phyloP scores from a whole-genome alignment of 1,140 invertebrate species.

The Philaenus spumarius region DNA sequence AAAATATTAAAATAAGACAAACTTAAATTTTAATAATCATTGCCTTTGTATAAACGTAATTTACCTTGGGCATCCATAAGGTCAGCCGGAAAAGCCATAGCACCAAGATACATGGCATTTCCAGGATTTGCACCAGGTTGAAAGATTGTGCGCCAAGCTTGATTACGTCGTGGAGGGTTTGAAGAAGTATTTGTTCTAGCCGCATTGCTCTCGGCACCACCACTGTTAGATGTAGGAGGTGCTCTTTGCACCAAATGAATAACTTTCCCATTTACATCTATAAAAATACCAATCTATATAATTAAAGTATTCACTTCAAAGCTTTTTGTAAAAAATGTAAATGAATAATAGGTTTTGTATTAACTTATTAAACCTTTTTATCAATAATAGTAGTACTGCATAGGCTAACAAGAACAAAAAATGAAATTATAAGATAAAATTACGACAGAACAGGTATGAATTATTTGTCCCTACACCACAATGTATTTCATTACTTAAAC shows the following conservation, averaged over 20 bases:
- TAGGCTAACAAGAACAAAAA: too few species aligned
- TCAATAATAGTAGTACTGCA: too few species aligned
- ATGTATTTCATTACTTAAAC: too few species aligned
- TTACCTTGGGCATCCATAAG: constrained; percentile 47
- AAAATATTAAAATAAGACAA: not conserved
- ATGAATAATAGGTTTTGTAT: too few species aligned
- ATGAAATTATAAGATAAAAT: too few species aligned
- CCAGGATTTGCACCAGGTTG: constrained; percentile 31
- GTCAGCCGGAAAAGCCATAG: constrained; percentile 53
- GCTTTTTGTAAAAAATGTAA: too few species aligned
- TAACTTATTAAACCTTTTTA: too few species aligned
- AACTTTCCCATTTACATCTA: constrained; percentile 88
- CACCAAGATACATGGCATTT: constrained; percentile 54
- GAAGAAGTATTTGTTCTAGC: constrained; percentile 10
- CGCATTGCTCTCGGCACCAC: constrained; percentile 4
- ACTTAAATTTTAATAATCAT: not conserved
- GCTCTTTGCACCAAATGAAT: constrained; percentile 89
- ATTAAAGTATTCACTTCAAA: too few species aligned
- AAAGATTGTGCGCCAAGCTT: not conserved
- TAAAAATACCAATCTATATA: constrained; percentile 19
- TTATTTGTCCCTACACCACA: too few species aligned
- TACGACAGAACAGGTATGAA: too few species aligned
- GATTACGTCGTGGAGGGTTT: not conserved
- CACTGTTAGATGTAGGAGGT: constrained; percentile 40
- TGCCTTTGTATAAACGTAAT: not conserved